Conservation (phyloP, 2,113 vertebrate species). For the Apodemus speciosus region DNA sequence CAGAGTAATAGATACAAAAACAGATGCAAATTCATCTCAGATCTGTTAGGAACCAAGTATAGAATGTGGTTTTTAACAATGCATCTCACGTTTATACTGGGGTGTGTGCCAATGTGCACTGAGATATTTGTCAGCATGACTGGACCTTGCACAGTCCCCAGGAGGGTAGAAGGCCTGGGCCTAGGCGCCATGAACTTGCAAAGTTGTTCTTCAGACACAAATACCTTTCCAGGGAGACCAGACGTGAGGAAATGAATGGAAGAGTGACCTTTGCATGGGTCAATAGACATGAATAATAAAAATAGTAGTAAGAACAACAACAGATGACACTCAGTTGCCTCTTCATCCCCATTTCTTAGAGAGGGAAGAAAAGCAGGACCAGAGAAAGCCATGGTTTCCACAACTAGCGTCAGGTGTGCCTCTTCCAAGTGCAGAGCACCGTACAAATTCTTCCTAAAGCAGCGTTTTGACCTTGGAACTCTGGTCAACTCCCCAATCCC, state of each 20-base stretch:
- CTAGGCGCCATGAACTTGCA: not conserved
- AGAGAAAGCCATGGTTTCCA: not conserved
- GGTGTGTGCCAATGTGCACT: not conserved
- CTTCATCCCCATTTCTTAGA: not conserved
- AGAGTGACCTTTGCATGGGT: not conserved
- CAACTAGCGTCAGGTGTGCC: not conserved
- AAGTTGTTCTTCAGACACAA: not conserved
- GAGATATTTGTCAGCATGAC: not conserved
- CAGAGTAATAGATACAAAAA: not conserved
- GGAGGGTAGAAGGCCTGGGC: fast-evolving
- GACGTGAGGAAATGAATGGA: not conserved
- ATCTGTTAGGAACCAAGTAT: not conserved
- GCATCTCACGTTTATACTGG: not conserved
- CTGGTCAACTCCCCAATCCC: not conserved
- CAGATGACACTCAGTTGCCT: not conserved
- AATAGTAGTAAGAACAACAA: not conserved
- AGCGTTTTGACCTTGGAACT: not conserved
- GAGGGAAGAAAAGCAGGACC: not conserved
- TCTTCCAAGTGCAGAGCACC: not conserved
- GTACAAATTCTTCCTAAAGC: not conserved
- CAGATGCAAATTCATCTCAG: constrained; percentile 18
- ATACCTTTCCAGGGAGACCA: not conserved
- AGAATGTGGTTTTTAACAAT: not conserved
- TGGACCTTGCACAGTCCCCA: fast-evolving
- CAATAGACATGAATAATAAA: not conserved